Conservation (phyloP, 2,888 invertebrate genomes). For the Tenthredo distinguenda region DNA sequence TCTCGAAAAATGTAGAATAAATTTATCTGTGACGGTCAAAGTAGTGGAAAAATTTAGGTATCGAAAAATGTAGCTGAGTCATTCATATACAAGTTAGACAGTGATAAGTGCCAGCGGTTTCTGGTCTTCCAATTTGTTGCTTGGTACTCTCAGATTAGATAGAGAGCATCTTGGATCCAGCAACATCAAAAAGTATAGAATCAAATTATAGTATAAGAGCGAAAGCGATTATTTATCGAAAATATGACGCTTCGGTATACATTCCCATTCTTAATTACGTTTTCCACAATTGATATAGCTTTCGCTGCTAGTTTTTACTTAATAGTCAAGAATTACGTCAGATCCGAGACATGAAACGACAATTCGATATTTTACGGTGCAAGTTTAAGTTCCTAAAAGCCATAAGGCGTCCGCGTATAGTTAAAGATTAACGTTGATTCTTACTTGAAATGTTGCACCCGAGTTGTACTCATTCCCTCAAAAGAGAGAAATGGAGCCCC, state of each 20-base stretch:
- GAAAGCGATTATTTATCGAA: no score
- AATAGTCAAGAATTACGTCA: background rate
- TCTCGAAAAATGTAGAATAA: no score
- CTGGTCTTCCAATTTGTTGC: background rate
- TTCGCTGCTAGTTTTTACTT: background rate
- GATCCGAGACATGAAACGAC: background rate
- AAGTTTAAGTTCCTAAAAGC: background rate
- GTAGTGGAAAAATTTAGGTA: background rate
- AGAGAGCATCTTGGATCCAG: background rate
- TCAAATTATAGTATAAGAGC: background rate
- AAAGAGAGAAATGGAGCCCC: background rate
- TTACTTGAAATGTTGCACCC: background rate
- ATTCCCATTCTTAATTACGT: background rate
- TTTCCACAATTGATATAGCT: background rate
- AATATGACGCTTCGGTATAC: background rate
- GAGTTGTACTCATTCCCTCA: background rate
- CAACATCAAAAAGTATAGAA: background rate
- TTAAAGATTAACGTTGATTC: background rate
- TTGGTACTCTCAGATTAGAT: background rate
- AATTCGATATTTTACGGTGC: background rate
- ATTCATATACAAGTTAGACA: background rate
- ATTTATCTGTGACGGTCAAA: no score
- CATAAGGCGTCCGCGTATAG: background rate
- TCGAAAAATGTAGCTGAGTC: background rate
- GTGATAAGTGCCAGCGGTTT: background rate